phyloP scores from a whole-genome alignment of 1,140 invertebrate genomes.

The Meteorus sp. region DNA sequence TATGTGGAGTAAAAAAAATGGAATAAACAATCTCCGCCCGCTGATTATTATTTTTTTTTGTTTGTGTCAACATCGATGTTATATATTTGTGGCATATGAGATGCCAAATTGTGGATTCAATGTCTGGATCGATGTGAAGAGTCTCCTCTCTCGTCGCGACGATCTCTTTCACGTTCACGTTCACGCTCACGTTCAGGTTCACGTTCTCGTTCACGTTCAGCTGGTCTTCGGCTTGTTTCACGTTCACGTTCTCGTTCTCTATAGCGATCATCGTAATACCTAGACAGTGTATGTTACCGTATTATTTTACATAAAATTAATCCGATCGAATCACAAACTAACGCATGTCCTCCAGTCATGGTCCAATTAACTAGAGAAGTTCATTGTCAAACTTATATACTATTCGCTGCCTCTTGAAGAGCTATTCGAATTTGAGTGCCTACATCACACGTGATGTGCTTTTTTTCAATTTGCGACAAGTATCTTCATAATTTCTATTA shows the following conservation, averaged over 20 bases:
- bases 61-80: background rate
- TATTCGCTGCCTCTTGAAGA: too few species aligned
- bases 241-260: constrained; percentile 65
- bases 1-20: constrained; percentile 5
- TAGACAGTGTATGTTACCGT: constrained; percentile 52
- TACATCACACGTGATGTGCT: too few species aligned
- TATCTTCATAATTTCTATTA: too few species aligned
- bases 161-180: constrained; percentile 65
- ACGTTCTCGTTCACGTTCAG: constrained; percentile 63
- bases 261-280: constrained; percentile 83
- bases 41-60: constrained; percentile 11
- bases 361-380: too few species aligned
- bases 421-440: too few species aligned
- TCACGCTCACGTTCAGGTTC: constrained; percentile 65
- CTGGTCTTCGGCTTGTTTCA: constrained; percentile 52
- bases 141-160: constrained; percentile 67
- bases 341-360: too few species aligned
- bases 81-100: constrained; percentile 2
- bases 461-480: too few species aligned
- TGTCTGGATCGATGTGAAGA: constrained; percentile 73
- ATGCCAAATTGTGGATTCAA: constrained; percentile 47
- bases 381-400: too few species aligned
- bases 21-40: constrained; percentile 10
- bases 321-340: background rate
- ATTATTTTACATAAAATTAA: constrained; percentile 44